A percentile compares a stretch with the other conserved stretches of the same genome.
These are phyloP conservation scores for Saguinus midas DNA, from an alignment of 2,113 vertebrate species.

Conservation along the genomic window DNA sequence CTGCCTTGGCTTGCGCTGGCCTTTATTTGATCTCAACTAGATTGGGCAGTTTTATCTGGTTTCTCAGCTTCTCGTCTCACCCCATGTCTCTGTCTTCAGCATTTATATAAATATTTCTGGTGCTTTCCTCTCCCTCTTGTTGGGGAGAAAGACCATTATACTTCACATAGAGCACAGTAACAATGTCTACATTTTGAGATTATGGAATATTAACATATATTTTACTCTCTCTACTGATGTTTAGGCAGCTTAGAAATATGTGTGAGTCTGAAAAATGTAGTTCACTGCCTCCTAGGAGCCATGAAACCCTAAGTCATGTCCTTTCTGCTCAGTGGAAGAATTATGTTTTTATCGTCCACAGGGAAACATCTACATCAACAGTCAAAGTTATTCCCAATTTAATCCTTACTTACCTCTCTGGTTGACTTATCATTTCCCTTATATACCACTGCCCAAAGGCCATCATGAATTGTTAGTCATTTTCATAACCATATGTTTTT, in stretches of 20 bases:
- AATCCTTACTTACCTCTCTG: neutral
- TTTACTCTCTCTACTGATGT: neutral
- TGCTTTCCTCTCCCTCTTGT: neutral
- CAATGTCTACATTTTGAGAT: neutral
- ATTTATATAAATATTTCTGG: neutral
- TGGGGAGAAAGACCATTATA: neutral
- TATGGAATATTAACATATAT: neutral
- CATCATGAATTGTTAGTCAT: neutral
- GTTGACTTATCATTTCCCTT: neutral
- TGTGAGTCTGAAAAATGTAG: neutral
- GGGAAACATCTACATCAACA: neutral
- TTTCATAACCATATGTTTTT: neutral
- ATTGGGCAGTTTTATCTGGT: neutral
- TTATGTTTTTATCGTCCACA: neutral
- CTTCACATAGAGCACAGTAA: neutral
- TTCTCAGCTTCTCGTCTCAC: neutral
- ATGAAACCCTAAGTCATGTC: neutral
- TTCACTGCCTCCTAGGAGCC: neutral
- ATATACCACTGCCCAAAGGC: neutral
- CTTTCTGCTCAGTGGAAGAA: neutral
- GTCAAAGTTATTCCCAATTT: neutral
- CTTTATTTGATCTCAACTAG: neutral
- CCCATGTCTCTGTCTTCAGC: neutral
- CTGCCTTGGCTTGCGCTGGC: neutral
- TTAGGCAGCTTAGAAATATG: neutral